Conservation (phyloP, 2,888 invertebrate species). For the Hyposoter didymator region DNA sequence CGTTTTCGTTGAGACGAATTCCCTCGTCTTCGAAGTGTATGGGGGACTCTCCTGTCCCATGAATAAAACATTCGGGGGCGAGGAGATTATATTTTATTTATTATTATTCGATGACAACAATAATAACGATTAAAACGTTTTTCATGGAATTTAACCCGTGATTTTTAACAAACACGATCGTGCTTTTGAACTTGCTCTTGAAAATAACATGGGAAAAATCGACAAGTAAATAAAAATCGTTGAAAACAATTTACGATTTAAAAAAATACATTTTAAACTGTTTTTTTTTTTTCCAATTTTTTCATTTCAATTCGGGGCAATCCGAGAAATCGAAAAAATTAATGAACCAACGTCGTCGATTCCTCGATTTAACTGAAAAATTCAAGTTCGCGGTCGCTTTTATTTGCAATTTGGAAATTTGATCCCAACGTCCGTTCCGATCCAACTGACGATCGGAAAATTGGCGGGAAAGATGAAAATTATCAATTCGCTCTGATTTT, state of each 20-base stretch:
- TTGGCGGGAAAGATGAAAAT: not conserved
- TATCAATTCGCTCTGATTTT: not conserved
- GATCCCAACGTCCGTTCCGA: not conserved
- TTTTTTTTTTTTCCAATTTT: no score
- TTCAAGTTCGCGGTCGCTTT: no score
- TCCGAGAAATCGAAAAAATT: no score
- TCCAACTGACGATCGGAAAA: not conserved
- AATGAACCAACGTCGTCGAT: no score
- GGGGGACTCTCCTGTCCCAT: conserved; percentile 66
- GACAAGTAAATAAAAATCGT: no score
- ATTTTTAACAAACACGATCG: not conserved
- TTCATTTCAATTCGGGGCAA: no score
- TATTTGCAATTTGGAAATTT: not conserved
- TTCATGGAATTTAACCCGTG: not conserved
- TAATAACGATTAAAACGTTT: not conserved
- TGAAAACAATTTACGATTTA: no score
- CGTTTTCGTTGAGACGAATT: conserved; percentile 61
- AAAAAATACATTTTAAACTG: no score
- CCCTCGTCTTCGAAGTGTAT: conserved; percentile 46
- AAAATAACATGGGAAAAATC: no score
- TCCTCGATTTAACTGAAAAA: no score
- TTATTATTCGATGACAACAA: conserved; percentile 21
- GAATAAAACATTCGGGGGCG: conserved; percentile 76
- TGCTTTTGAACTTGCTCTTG: not conserved
- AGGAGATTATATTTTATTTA: conserved; percentile 66